Percentiles rank a stretch among this genome's conserved stretches.
Conservation (phyloP, 1,140 invertebrate genomes). For the Arion vulgaris region DNA sequence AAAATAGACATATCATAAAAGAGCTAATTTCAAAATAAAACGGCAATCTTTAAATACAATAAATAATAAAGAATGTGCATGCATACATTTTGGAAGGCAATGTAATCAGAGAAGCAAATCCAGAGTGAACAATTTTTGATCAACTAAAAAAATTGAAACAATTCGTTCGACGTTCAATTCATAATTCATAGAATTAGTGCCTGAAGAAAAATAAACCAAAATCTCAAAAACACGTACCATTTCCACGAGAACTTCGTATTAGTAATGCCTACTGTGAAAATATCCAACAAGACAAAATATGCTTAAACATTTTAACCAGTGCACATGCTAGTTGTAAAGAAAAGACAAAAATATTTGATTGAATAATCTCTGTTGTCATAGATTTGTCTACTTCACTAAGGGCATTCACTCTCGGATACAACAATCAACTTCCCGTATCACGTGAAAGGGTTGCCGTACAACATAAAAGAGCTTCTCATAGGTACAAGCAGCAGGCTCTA, state of each 20-base stretch:
- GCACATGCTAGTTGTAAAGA: not conserved
- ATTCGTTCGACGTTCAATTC: no score
- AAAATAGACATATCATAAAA: no score
- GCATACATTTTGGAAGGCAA: no score
- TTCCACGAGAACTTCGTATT: not conserved
- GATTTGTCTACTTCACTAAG: conserved; percentile 10
- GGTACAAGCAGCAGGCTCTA: no score
- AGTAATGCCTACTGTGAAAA: not conserved
- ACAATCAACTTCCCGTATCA: conserved; percentile 29
- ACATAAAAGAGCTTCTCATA: conserved; percentile 12
- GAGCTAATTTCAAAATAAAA: no score
- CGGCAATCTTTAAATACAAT: no score
- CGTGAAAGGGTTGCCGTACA: conserved; percentile 23
- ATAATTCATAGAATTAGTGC: no score
- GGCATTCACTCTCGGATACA: conserved; percentile 21
- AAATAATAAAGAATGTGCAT: no score
- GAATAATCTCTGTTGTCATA: conserved; percentile 27
- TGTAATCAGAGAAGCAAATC: no score
- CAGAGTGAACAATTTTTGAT: no score
- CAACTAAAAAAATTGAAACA: no score
- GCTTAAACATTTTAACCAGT: not conserved
- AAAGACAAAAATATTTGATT: not conserved
- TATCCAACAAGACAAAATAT: not conserved
- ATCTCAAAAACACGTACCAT: not conserved
- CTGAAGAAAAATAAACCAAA: not conserved